Base-by-base conservation (phyloP, 2,797 vertebrate species). In the Periparus ater region DNA sequence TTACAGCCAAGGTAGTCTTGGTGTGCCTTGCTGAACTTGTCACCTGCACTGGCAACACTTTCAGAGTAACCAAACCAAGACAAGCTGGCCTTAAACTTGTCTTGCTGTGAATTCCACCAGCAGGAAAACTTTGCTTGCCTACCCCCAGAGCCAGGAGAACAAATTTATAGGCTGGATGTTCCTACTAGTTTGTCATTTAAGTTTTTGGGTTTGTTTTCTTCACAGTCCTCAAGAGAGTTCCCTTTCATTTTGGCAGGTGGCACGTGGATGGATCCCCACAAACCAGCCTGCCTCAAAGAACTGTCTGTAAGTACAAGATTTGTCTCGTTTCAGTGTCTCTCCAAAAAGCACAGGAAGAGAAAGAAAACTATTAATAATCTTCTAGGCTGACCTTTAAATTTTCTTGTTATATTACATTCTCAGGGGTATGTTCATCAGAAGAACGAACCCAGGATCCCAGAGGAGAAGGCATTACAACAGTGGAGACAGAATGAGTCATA, bases 341-440 rank as follows among this genome's bases (percentile, higher is more conserved):
- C 78, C 48, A 60, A 85, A 85, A 80, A 42, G 23, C 47, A 80
- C 57, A 88, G 68, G 85, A 91, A 82, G 70, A 91, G 80, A 92
- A 84, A 71, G 61, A 85, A 91, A 72, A n/a, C 42, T 91, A 58
- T 93, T 92, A 67, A 68, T 75, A 93, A 70, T 51, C 18, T 15
- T 32, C 54, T 67, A 61, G 65, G 67, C 66, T 96, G 94, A 93
- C 86, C 85, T 96, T 91, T 92, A 76, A 54, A 29, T 96, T 94
- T 95, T 87, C 72, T 85, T 85, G 77, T 95, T 96, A 87, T 93
- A 86, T 88, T 89, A 82, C 91, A 76, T 93, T 95, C 85, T 90
- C 74, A 93, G 88, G 94, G 80, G 73, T 89, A 95, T 91, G 89
- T 93, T 91, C 94, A 94, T 90, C 86, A 96, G 94, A 88, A 72